These are phyloP conservation scores for Aldabrachelys gigantea DNA, from an alignment of 2,113 vertebrate species.

Conservation along the genomic window DNA sequence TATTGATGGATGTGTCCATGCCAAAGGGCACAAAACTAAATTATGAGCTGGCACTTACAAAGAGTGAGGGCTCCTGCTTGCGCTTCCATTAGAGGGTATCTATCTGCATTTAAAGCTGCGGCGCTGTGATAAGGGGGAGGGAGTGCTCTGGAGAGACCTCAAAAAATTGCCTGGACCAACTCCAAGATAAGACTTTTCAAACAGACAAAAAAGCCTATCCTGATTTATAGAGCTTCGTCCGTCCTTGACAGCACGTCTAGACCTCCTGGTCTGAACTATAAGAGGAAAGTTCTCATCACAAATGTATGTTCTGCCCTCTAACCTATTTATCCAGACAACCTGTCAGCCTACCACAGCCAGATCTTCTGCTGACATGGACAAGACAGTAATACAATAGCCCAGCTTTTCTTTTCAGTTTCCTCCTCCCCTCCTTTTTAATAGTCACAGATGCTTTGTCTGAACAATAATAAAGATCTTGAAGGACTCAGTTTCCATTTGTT, in stretches of 20 bases:
- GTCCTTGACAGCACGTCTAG: slow-evolving; percentile 74
- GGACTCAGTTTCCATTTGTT: slow-evolving; percentile 77
- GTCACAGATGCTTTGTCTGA: slow-evolving; percentile 53
- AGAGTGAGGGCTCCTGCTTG: slow-evolving; percentile 63
- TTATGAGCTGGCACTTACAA: slow-evolving; percentile 68
- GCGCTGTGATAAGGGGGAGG: slow-evolving; percentile 73
- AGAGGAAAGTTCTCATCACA: slow-evolving; percentile 66
- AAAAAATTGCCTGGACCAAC: slow-evolving; percentile 73
- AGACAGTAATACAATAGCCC: slow-evolving; percentile 54
- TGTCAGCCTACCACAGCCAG: slow-evolving; percentile 70
- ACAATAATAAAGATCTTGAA: slow-evolving; percentile 34
- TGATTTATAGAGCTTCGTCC: slow-evolving; percentile 75
- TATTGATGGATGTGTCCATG: slow-evolving; percentile 54
- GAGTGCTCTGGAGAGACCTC: slow-evolving; percentile 70
- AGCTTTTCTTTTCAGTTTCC: slow-evolving; percentile 26
- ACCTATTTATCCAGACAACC: slow-evolving; percentile 76
- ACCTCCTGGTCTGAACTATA: slow-evolving; percentile 51
- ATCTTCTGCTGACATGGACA: slow-evolving; percentile 63
- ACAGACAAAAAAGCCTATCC: slow-evolving; percentile 70
- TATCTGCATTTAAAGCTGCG: slow-evolving; percentile 78
- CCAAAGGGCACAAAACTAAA: slow-evolving; percentile 67
- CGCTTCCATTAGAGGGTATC: slow-evolving; percentile 75
- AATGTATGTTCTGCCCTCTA: slow-evolving; percentile 67
- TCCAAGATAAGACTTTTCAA: slow-evolving; percentile 76
- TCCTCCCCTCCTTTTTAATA: slow-evolving; percentile 19